Evolutionary conservation across 2,797 vertebrate genomes (phyloP).

Genomic region (Limosa lapponica): DNA sequence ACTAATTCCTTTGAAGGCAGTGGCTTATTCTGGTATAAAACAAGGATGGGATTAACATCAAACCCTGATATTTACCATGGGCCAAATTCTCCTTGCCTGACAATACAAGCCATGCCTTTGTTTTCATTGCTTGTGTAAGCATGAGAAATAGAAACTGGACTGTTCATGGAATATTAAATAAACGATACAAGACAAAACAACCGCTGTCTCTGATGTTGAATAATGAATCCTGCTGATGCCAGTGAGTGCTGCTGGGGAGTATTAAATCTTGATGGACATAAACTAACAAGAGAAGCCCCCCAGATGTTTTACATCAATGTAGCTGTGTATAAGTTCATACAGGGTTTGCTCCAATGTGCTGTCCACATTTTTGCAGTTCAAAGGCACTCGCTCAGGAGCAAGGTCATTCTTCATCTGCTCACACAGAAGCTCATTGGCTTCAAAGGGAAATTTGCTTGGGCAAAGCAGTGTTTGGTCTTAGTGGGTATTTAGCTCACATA

Average conservation of each 20-base stretch:
- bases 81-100: conserved; percentile 8
- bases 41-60: conserved; percentile 46
- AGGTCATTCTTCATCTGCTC: background rate
- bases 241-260: background rate
- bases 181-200: conserved; percentile 4
- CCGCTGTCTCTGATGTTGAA: background rate
- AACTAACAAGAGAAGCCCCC: background rate
- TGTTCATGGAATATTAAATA: conserved; percentile 40
- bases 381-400: background rate
- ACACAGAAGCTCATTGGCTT: background rate
- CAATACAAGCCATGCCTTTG: conserved; percentile 21
- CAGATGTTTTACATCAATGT: background rate
- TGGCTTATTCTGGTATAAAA: conserved; percentile 19
- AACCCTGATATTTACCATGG: background rate
- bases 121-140: conserved; percentile 44
- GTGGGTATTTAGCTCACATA: background rate
- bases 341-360: background rate
- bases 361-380: background rate
- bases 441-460: background rate
- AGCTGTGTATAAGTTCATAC: background rate
- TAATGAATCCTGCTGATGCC: background rate
- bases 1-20: conserved; percentile 42
- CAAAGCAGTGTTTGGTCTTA: background rate
- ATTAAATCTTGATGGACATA: background rate
- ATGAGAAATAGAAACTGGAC: background rate